A percentile compares a stretch with the other conserved stretches of the same genome.
These are phyloP conservation scores for Nymphalis polychloros DNA, from an alignment of 2,888 invertebrate genomes.

Conservation along the genomic window DNA sequence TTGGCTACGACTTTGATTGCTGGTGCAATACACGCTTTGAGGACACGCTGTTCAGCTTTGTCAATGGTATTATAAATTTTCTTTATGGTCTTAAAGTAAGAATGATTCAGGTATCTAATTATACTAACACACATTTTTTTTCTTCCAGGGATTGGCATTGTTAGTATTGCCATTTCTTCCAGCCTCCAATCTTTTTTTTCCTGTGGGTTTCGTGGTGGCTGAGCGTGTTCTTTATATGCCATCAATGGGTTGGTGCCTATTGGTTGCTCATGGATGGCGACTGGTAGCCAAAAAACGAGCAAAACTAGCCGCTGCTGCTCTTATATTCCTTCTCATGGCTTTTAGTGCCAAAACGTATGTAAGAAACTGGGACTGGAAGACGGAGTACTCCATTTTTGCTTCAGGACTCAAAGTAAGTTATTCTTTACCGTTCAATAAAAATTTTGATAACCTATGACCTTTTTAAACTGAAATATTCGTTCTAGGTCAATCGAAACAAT, in stretches of 20 bases:
- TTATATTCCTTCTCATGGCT: slow-evolving; percentile 86
- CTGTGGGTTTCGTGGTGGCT: slow-evolving; percentile 98
- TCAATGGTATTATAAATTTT: slow-evolving; percentile 63
- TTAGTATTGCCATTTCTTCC: slow-evolving; percentile 96
- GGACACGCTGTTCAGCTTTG: slow-evolving; percentile 69
- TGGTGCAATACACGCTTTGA: slow-evolving; percentile 76
- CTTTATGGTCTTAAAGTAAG: background rate
- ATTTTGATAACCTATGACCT: background rate
- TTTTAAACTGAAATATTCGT: slow-evolving; percentile 54
- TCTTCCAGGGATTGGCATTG: slow-evolving; percentile 89
- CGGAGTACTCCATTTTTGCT: slow-evolving; percentile 96
- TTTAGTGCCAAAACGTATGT: slow-evolving; percentile 93
- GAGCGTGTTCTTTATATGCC: slow-evolving; percentile 98
- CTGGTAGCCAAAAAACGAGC: slow-evolving; percentile 84
- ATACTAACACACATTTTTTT: slow-evolving; percentile 26
- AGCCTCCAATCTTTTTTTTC: slow-evolving; percentile 98
- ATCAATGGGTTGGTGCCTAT: slow-evolving; percentile 97
- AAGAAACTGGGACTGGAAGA: slow-evolving; percentile 96
- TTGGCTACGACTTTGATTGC: slow-evolving; percentile 84
- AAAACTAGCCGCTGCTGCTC: slow-evolving; percentile 84
- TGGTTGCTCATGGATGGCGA: slow-evolving; percentile 93
- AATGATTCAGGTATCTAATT: background rate
- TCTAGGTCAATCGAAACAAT: slow-evolving; percentile 92
- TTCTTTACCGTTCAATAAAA: too few species aligned
- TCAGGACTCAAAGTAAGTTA: slow-evolving; percentile 86